Evolutionary conservation across 2,888 invertebrate species (phyloP).

Genomic region (Agriopis leucophaearia): DNA sequence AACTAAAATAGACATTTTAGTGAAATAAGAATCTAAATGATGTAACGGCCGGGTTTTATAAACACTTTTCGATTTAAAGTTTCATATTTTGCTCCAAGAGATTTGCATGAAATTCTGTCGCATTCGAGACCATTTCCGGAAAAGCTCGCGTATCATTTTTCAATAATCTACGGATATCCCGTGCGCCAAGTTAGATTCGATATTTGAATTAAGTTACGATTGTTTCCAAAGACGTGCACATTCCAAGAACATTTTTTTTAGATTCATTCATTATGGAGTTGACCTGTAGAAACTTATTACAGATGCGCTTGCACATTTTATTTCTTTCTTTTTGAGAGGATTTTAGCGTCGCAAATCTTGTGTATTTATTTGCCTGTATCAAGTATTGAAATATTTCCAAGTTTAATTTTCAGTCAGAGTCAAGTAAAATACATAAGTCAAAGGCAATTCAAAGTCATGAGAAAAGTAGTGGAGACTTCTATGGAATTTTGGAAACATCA

Average conservation of each 20-base stretch:
- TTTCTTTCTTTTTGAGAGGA: too few species aligned
- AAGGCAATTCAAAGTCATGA: too few species aligned
- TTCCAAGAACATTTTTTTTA: not conserved
- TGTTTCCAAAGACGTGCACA: not conserved
- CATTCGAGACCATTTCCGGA: slow-evolving; percentile 65
- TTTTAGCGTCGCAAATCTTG: too few species aligned
- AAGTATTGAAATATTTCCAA: too few species aligned
- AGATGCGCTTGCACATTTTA: too few species aligned
- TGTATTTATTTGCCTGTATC: too few species aligned
- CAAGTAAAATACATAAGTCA: too few species aligned
- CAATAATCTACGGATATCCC: slow-evolving; percentile 68
- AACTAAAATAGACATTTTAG: too few species aligned
- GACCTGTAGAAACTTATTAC: too few species aligned
- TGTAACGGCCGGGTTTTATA: slow-evolving; percentile 4
- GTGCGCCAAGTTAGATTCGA: slow-evolving; percentile 12
- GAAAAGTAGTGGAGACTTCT: too few species aligned
- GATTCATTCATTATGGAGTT: not conserved
- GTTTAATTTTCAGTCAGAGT: too few species aligned
- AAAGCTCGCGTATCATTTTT: slow-evolving; percentile 65
- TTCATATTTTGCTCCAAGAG: slow-evolving; percentile 54
- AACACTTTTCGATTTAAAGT: slow-evolving; percentile 53
- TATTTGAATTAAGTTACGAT: slow-evolving; percentile 8
- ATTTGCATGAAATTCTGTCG: slow-evolving; percentile 62
- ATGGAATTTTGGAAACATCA: too few species aligned
- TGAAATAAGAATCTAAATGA: not conserved